These are phyloP conservation scores for Orchestes rusci DNA, from an alignment of 2,888 invertebrate species.

Conservation along the genomic window DNA sequence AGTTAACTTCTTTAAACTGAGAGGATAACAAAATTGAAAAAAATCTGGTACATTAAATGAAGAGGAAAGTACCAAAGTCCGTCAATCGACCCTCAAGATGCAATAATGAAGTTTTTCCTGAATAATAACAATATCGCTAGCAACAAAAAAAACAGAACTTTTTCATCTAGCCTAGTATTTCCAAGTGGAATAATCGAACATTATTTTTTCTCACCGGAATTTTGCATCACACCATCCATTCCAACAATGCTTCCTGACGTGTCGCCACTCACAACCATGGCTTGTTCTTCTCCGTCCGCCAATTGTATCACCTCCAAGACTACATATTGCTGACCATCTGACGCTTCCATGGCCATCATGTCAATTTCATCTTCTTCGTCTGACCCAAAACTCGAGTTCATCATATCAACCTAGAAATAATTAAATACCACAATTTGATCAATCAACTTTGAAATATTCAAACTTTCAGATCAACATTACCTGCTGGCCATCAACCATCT, in stretches of 20 bases:
- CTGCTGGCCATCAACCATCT: constrained; percentile 52
- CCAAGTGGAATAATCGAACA: too few species aligned
- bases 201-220: constrained; percentile 18
- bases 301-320: constrained; percentile 75
- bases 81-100: not conserved
- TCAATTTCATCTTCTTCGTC: constrained; percentile 49
- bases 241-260: constrained; percentile 36
- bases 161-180: too few species aligned
- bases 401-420: constrained; percentile 22
- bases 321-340: constrained; percentile 77
- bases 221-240: constrained; percentile 22
- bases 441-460: too few species aligned
- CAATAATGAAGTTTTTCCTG: not conserved
- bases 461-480: too few species aligned
- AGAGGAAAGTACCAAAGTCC: too few species aligned
- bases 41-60: too few species aligned
- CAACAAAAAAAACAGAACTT: too few species aligned
- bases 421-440: too few species aligned
- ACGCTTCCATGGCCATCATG: constrained; percentile 60
- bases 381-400: constrained; percentile 41
- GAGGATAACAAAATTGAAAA: too few species aligned
- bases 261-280: constrained; percentile 51
- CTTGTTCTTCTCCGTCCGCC: constrained; percentile 59
- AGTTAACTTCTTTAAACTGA: too few species aligned
- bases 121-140: not conserved